Percentiles rank a stretch among this genome's conserved stretches.
Conservation (phyloP, 2,888 invertebrate species). For the Patella pellucida region DNA sequence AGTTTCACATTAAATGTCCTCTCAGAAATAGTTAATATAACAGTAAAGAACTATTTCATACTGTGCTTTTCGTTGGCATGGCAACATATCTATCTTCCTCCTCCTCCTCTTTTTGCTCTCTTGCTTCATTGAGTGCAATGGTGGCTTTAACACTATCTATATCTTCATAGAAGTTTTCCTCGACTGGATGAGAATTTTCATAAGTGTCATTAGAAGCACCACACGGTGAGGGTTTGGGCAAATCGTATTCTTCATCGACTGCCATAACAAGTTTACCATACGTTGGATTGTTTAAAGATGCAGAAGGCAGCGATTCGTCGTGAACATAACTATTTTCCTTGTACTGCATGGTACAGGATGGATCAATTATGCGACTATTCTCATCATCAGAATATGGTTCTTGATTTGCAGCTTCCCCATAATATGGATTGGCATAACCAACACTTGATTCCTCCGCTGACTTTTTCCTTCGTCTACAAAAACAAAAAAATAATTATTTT, state of each 20-base stretch:
- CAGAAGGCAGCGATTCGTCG: constrained; percentile 17
- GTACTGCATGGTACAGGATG: neutral
- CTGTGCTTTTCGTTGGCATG: constrained; percentile 13
- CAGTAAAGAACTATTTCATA: neutral
- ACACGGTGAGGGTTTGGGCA: constrained; percentile 18
- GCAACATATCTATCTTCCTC: constrained; percentile 24
- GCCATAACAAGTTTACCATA: constrained; percentile 6
- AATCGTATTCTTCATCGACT: neutral
- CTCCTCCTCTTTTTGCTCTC: neutral
- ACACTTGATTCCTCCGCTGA: constrained; percentile 9
- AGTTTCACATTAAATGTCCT: too few species aligned
- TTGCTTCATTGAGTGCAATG: constrained; percentile 13
- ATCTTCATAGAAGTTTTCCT: constrained; percentile 23
- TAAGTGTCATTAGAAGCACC: neutral
- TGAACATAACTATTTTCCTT: constrained; percentile 13
- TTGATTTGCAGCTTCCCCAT: constrained; percentile 14
- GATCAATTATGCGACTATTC: neutral
- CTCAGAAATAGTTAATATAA: neutral
- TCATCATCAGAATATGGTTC: constrained; percentile 13
- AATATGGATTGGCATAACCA: constrained; percentile 20
- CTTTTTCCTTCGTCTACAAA: constrained; percentile 16
- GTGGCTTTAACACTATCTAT: constrained; percentile 25
- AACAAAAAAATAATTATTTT: neutral
- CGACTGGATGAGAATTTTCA: neutral
- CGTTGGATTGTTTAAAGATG: constrained; percentile 20